phyloP scores from a whole-genome alignment of 2,113 vertebrate genomes.

The Elgaria multicarinata region DNA sequence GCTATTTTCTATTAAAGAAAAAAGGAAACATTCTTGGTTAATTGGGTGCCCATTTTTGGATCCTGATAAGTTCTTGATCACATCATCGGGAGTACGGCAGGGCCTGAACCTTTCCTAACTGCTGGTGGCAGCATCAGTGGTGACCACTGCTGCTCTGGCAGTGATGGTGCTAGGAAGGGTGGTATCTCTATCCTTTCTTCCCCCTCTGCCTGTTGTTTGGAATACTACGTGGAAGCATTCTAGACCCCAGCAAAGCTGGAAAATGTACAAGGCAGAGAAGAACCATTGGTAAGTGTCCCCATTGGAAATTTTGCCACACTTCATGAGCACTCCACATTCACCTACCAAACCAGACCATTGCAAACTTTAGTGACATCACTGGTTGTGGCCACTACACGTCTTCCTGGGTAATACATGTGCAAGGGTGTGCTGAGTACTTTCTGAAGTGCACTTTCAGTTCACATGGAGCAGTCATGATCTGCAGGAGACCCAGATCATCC shows the following conservation, averaged over 20 bases:
- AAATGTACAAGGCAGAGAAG: not conserved
- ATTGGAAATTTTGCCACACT: not conserved
- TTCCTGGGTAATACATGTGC: too few relatives aligned
- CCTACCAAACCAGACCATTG: not conserved
- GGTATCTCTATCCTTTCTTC: too few relatives aligned
- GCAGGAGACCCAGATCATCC: not conserved
- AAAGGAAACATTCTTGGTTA: too few relatives aligned
- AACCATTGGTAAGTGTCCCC: not conserved
- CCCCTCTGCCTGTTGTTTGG: too few relatives aligned
- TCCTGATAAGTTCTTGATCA: not conserved
- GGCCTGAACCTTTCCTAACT: not conserved
- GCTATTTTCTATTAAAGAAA: too few relatives aligned
- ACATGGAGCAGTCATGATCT: too few relatives aligned
- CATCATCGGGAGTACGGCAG: not conserved
- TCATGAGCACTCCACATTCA: not conserved
- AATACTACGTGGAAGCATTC: too few relatives aligned
- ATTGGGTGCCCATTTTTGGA: not conserved
- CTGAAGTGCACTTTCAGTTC: not conserved
- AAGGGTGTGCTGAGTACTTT: too few relatives aligned
- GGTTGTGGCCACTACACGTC: too few relatives aligned
- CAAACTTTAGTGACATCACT: not conserved
- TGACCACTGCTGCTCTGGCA: too few relatives aligned
- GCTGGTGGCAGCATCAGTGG: not conserved
- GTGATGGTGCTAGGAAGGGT: too few relatives aligned
- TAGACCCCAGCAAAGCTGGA: not conserved